A percentile compares a stretch with the other conserved stretches of the same genome.
These are phyloP conservation scores for Mallotus villosus DNA, from an alignment of 2,797 vertebrate species.

Conservation along the genomic window DNA sequence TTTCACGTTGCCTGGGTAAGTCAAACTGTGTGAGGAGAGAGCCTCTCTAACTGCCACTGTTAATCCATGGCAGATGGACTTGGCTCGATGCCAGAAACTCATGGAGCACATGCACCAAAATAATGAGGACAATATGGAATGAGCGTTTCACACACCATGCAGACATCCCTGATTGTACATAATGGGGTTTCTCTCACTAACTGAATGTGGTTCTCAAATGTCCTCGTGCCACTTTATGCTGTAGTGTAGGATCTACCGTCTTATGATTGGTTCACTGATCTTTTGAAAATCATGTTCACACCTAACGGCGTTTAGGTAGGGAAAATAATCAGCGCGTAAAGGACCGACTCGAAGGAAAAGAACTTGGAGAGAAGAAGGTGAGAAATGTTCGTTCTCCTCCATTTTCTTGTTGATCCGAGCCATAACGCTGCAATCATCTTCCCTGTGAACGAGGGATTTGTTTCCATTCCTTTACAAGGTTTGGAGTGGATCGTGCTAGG, in stretches of 20 bases:
- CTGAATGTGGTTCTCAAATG: not conserved
- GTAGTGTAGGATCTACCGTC: too few species aligned
- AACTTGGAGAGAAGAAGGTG: not conserved
- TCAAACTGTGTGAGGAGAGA: conserved; percentile 35
- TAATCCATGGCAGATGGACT: conserved; percentile 63
- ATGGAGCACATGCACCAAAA: conserved; percentile 20
- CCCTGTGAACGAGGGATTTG: not conserved
- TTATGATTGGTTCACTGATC: too few species aligned
- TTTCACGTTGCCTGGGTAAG: conserved; percentile 41
- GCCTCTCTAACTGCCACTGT: conserved; percentile 47
- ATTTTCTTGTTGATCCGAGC: not conserved
- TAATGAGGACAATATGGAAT: conserved; percentile 55
- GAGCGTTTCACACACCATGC: conserved; percentile 43
- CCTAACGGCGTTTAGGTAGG: not conserved
- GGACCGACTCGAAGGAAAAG: not conserved
- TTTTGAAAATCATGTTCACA: not conserved
- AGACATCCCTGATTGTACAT: not conserved
- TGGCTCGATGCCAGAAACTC: conserved; percentile 7
- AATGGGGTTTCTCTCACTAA: not conserved
- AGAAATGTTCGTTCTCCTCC: not conserved
- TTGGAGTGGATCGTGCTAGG: conserved; percentile 9
- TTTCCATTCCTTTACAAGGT: conserved; percentile 10
- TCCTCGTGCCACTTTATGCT: not conserved
- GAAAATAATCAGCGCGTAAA: not conserved
- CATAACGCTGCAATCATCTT: not conserved